These are phyloP conservation scores for Aplocera efformata DNA, from an alignment of 2,888 invertebrate species.

Conservation along the genomic window DNA sequence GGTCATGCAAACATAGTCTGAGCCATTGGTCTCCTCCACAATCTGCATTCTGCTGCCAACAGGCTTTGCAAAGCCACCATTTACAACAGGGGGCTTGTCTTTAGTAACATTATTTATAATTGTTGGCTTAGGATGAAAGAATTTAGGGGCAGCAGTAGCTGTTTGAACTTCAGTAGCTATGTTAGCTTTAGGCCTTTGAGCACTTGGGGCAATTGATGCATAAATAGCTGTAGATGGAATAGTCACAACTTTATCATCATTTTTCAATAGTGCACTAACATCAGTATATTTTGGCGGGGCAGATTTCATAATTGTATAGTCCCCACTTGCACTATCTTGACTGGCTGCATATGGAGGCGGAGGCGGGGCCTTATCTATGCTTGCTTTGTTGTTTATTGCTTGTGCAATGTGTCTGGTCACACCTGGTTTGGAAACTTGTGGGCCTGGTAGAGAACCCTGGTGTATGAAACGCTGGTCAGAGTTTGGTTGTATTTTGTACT, in stretches of 20 bases:
- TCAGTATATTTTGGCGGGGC: constrained; percentile 74
- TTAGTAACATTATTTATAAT: constrained; percentile 78
- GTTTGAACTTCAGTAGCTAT: constrained; percentile 79
- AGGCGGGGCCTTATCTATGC: constrained; percentile 76
- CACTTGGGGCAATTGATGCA: constrained; percentile 77
- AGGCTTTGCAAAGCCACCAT: constrained; percentile 58
- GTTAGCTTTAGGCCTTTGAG: constrained; percentile 76
- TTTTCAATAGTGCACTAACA: constrained; percentile 65
- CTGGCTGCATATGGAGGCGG: constrained; percentile 59
- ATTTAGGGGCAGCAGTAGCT: constrained; percentile 76
- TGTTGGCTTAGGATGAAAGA: constrained; percentile 78
- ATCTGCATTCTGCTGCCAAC: constrained; percentile 68
- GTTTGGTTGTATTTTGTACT: constrained; percentile 55
- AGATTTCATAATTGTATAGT: constrained; percentile 74
- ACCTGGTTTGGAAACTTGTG: constrained; percentile 65
- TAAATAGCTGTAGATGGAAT: constrained; percentile 76
- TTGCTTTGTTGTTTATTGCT: constrained; percentile 67
- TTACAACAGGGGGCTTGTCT: constrained; percentile 55
- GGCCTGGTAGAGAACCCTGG: constrained; percentile 65
- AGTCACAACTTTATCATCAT: constrained; percentile 68
- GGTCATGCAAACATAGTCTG: constrained; percentile 92
- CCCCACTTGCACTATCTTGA: constrained; percentile 61
- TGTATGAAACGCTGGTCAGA: constrained; percentile 65
- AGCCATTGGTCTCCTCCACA: constrained; percentile 87
- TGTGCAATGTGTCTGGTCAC: constrained; percentile 54